These are phyloP conservation scores for Muricea muricata DNA, from an alignment of 92 coral and sea anemone species.

Conservation along the genomic window DNA sequence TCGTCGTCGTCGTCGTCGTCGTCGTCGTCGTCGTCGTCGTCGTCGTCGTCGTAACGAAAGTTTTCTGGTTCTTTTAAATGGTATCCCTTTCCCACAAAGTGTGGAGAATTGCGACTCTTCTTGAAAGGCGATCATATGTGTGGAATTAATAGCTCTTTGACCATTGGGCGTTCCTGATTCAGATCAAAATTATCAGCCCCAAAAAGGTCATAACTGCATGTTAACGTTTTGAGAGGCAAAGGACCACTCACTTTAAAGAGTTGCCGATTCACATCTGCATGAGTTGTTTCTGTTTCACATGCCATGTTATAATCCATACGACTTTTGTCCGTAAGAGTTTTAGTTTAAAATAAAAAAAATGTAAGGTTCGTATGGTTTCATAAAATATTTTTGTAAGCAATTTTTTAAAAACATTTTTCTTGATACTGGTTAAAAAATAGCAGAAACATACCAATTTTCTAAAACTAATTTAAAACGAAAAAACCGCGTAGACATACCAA, in stretches of 20 bases:
- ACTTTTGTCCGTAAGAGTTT: background rate
- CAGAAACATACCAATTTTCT: no score
- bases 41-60: background rate
- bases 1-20: no score
- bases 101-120: background rate
- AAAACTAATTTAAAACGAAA: no score
- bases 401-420: no score
- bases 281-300: background rate
- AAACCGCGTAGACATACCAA: no score
- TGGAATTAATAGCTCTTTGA: slow-evolving; percentile 5
- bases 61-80: background rate
- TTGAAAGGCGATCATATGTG: slow-evolving; percentile 15
- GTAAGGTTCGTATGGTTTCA: no score
- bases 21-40: no score
- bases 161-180: slow-evolving; percentile 6
- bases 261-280: background rate
- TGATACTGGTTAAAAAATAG: no score
- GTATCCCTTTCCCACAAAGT: no score
- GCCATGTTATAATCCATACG: background rate
- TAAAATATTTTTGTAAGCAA: background rate
- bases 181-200: slow-evolving; percentile 25
- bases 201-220: slow-evolving; percentile 1
- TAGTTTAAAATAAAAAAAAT: no score
- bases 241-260: background rate
- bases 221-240: background rate